Evolutionary conservation across 1,140 invertebrate genomes (phyloP), one percentile per base, ranked within the genome.

Genomic region (Tetramorium parvispinum): DNA sequence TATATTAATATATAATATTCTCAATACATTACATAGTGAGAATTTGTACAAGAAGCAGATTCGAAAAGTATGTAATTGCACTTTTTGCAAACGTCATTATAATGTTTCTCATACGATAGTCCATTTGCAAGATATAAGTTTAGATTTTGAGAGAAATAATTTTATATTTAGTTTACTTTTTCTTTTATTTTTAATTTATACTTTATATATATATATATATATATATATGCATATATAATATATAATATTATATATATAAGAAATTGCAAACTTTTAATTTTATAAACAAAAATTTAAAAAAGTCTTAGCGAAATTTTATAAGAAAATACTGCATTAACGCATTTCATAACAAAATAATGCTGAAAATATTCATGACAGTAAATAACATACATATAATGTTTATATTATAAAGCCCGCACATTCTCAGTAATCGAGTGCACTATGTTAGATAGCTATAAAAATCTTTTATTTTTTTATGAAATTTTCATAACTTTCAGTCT

Each of bases 331-430:
- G 73, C 32, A 43, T 55, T 55, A 21, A 32, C 13, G n/a, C 27
- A 55, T 40, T 37, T n/a, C n/a, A 21, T 43, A 66, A 66, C 8
- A 40, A 59, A 59, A 43, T 59, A 59, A 76, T 76, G 32, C 11
- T n/a, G 6, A 24, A 43, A 59, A 40, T 55, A 6, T 18, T 71
- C n/a, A 16, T 37, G 13, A 57, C 7, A 57, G 8, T 55, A 40
- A 57, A 40, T 57, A 40, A 37, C 18, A 5, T 24, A 2, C 57
- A 32, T 75, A 1, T 37, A 55, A 75, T 55, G 3, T 75, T 16
- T 75, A 75, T 55, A 40, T 75, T 73, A 55, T 16, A n/a, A 55
- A 32, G 32, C 27, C 27, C 32, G 32, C 32, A 32, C 21, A 16
- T n/a, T 21, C 27, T 40, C 6, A 51, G 21, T 32, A 21, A 55